Evolutionary conservation across 2,113 vertebrate genomes (phyloP), one percentile per base, ranked within the genome.

Genomic region (Notothenia rossii): DNA sequence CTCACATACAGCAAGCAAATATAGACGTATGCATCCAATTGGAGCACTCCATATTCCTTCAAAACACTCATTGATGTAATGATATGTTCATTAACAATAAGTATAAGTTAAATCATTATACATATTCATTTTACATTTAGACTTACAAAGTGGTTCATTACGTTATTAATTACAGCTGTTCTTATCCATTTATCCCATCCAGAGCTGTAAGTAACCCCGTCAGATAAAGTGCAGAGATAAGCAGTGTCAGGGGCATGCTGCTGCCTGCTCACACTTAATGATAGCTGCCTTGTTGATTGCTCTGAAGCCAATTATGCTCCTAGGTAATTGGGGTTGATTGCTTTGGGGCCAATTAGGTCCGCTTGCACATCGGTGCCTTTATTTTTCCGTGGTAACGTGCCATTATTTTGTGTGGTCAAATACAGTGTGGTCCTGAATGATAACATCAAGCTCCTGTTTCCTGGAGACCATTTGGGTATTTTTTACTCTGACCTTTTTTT

Each of bases 321-420:
- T 60, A 29, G 81, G 71, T 94, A 94, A 94, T 91, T 91, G 88
- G 82, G 79, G 84, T 90, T 91, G 87, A 94, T 94, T 94, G 89
- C 91, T 91, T 69, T 87, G 89, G 90, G 91, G 86, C 84, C 90
- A 92, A 93, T 94, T 94, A 91, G 55, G 72, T 75, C 81, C 33
- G 11, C 79, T 83, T 79, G 77, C 83, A 85, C 71, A 76, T 76
- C 79, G 20, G 45, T 81, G 68, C 81, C 78, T 86, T 80, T 88
- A 68, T 89, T 79, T 89, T 77, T 84, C 20, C 65, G 68, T 71
- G 79, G 81, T 79, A 71, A 54, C 7, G 46, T 75, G 72, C 74
- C 74, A 50, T 88, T 86, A 81, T 82, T 83, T 72, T 73, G 71
- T 90, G 88, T 80, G 84, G 85, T 88, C 79, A 83, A 74, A 88